These are phyloP conservation scores for Tromatobia lineatoria DNA, from an alignment of 2,888 invertebrate species.

Conservation along the genomic window DNA sequence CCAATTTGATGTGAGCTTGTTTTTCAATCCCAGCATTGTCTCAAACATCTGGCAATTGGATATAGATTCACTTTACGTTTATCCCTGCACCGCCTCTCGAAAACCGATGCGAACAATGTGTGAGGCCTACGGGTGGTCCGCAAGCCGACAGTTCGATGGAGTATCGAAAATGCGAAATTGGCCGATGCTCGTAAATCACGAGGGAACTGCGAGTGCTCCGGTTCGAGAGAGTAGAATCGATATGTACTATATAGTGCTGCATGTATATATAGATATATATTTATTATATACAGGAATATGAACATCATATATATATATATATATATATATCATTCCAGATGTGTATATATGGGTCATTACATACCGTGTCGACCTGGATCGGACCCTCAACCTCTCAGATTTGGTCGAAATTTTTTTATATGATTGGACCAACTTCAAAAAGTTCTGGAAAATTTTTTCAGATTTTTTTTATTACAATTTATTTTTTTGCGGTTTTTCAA, in stretches of 20 bases:
- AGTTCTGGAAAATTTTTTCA: no score
- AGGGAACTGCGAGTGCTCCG: constrained; percentile 53
- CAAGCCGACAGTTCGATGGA: constrained; percentile 50
- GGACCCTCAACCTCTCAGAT: no score
- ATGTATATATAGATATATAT: background rate
- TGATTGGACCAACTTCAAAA: no score
- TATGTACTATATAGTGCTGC: constrained; percentile 36
- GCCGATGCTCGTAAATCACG: constrained; percentile 76
- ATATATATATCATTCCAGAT: background rate
- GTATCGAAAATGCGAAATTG: constrained; percentile 78
- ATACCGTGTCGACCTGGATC: no score
- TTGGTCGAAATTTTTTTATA: no score
- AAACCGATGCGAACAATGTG: constrained; percentile 21
- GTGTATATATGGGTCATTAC: no score
- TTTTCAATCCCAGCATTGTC: background rate
- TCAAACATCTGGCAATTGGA: constrained; percentile 42
- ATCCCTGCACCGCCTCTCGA: constrained; percentile 22
- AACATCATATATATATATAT: constrained; percentile 9
- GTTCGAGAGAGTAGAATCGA: constrained; percentile 53
- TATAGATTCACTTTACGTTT: constrained; percentile 42
- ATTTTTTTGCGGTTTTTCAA: no score
- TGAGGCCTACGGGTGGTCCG: constrained; percentile 40
- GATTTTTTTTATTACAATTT: no score
- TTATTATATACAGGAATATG: background rate
- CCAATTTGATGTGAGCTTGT: background rate